Base-by-base conservation (phyloP, 2,888 invertebrate species). In the Epirrita christyi region DNA sequence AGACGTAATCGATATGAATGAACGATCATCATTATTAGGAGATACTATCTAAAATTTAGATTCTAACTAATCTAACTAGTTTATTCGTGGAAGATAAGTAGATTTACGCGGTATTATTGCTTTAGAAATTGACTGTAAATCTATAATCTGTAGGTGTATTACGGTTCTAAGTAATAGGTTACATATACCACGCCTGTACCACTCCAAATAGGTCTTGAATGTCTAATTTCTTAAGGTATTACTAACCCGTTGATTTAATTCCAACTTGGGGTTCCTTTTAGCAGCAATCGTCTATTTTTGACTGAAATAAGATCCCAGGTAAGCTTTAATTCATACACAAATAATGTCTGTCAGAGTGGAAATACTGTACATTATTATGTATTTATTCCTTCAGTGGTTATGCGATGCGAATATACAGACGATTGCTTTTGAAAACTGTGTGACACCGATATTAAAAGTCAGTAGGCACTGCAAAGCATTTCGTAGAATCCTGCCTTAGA, bases 1-100 rank as follows among this genome's bases (percentile, higher is more conserved):
- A 76, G 81, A 82, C 77, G 73, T 80, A 80, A 81, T 80, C 73
- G 74, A 72, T 81, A 81, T 85, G 83, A 86, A 86, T 87, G 81
- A 83, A 85, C 77, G 75, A 78, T 85, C 82, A 74, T 76, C 80
- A 75, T 71, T 72, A 71, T 76, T 75, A 72, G 69, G 78, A 11
- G 13, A 80, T 81, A 67, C 69, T 78, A 85, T 84, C 82, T 65
- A 36, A 52, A 58, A n/a, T n/a, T n/a, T n/a, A n/a, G n/a, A n/a
- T n/a, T n/a, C n/a, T n/a, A n/a, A n/a, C n/a, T 61, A 58, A 71
- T 70, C 72, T 71, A 64, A 66, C 61, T 70, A 57, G 59, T 64
- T 65, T 62, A 66, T 68, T 78, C 78, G 80, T 81, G 80, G 77
- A 76, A 80, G 76, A 77, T 57, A 66, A 59, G 64, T 28, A 47